Conservation (phyloP, 53 echinoderm and acorn worm genomes). For the Crossaster papposus region DNA sequence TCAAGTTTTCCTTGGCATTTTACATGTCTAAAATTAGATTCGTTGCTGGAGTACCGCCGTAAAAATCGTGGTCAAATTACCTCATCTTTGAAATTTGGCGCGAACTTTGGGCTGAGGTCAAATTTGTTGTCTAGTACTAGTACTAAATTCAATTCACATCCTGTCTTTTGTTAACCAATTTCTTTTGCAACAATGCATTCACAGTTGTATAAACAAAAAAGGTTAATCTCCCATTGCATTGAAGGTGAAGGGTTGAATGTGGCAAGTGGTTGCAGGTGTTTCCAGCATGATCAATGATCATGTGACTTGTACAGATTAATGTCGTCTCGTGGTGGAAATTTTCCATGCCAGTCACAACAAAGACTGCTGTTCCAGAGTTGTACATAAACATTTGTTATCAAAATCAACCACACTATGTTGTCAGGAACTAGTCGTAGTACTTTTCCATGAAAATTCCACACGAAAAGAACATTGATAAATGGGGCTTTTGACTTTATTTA, state of each 20-base stretch:
- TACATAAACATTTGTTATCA: background rate
- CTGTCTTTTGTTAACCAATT: slow-evolving; percentile 3
- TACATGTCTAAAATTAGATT: too few relatives aligned
- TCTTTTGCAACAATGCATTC: background rate
- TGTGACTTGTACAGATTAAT: background rate
- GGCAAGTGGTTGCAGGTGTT: background rate
- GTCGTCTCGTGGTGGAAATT: slow-evolving; percentile 8
- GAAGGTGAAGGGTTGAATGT: background rate
- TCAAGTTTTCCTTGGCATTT: too few relatives aligned
- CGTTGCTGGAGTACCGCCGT: too few relatives aligned
- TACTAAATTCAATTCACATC: background rate
- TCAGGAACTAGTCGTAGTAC: too few relatives aligned
- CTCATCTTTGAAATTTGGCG: slow-evolving; percentile 15
- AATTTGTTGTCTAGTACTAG: background rate
- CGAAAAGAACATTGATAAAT: too few relatives aligned
- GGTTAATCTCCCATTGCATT: background rate
- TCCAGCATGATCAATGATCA: background rate
- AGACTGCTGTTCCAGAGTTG: background rate
- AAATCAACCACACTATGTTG: too few relatives aligned
- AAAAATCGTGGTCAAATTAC: background rate
- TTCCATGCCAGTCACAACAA: background rate
- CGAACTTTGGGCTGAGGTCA: slow-evolving; percentile 1
- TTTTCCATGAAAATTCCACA: too few relatives aligned
- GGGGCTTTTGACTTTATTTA: too few relatives aligned
- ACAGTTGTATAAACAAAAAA: background rate